Percentiles rank a stretch among this genome's conserved stretches.
Evolutionary conservation across 2,113 vertebrate genomes (phyloP).

Genomic region (Tachysurus fulvidraco): DNA sequence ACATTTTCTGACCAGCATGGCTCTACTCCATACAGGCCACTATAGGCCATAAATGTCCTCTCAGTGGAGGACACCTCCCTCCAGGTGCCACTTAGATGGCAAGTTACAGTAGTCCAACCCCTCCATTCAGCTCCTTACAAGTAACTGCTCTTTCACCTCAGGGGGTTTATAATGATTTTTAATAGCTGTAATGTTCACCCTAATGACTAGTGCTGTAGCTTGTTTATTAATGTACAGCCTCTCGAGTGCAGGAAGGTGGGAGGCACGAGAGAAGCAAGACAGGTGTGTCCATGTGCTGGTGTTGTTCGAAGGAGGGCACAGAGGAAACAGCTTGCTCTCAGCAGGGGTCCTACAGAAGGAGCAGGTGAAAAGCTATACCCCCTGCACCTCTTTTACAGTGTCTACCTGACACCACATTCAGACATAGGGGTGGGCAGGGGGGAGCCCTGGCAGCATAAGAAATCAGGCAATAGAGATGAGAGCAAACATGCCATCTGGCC

Average conservation of each 20-base stretch:
- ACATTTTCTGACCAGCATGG: conserved; percentile 39
- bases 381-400: conserved; percentile 64
- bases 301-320: conserved; percentile 47
- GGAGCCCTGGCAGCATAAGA: conserved; percentile 48
- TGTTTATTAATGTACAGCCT: conserved; percentile 57
- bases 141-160: conserved; percentile 1
- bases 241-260: conserved; percentile 41
- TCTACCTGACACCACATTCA: conserved; percentile 71
- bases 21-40: conserved; percentile 9
- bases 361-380: conserved; percentile 72
- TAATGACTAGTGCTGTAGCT: conserved; percentile 42
- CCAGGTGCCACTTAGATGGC: conserved; percentile 27
- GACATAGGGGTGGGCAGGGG: conserved; percentile 32
- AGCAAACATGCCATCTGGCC: conserved; percentile 61
- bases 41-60: conserved; percentile 37
- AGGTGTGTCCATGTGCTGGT: conserved; percentile 50
- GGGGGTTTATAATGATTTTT: conserved; percentile 26
- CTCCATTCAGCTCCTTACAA: not conserved
- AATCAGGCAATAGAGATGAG: conserved; percentile 45
- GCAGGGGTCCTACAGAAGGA: conserved; percentile 67
- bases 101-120: not conserved
- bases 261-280: conserved; percentile 47
- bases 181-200: conserved; percentile 24
- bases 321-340: conserved; percentile 72
- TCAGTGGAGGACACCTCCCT: conserved; percentile 4